Conservation (phyloP, 35 echinoderm and acorn worm species). For the Heliocidaris tuberculata region DNA sequence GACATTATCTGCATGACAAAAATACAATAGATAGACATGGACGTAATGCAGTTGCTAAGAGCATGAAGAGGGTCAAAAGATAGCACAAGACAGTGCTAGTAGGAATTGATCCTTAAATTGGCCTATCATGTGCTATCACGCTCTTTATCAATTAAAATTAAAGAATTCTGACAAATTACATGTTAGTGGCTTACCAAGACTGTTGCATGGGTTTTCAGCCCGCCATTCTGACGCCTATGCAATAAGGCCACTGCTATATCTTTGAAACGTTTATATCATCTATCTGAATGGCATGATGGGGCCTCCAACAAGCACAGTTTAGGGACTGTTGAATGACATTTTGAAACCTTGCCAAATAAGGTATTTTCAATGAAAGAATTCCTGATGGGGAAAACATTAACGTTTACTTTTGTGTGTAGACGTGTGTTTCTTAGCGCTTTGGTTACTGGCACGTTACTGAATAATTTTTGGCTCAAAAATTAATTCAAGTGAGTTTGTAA, state of each 20-base stretch:
- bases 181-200: neutral
- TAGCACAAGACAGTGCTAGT: no score
- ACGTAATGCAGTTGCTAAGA: neutral
- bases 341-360: neutral
- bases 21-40: neutral
- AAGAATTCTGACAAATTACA: neutral
- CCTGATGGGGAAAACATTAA: neutral
- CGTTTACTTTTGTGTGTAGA: neutral
- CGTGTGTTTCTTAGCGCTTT: neutral
- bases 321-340: neutral
- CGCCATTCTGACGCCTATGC: neutral
- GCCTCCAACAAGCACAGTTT: neutral
- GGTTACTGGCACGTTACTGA: neutral
- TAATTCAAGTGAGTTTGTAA: neutral
- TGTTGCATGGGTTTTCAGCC: neutral
- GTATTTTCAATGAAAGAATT: conserved; percentile 19
- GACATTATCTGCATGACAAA: no score
- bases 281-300: neutral
- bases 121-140: neutral
- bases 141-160: neutral
- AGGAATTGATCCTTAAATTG: no score
- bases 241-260: neutral
- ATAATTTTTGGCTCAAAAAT: neutral
- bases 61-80: neutral
- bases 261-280: neutral